Evolutionary conservation across 2,888 invertebrate species (phyloP).

Genomic region (Agrilus cyanescens): DNA sequence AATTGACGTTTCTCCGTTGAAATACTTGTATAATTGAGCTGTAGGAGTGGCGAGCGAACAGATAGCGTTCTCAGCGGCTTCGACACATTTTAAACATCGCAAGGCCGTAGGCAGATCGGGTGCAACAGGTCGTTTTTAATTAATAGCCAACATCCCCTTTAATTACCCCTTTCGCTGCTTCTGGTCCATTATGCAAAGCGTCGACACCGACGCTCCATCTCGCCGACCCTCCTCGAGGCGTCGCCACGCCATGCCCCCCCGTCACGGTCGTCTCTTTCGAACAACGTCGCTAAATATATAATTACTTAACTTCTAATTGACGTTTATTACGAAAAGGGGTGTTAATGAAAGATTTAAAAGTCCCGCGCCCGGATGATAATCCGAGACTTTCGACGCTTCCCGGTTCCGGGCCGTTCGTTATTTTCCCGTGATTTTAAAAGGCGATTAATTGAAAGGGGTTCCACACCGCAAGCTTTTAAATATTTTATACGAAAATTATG

Average conservation of each 20-base stretch:
- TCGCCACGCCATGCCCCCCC: neutral
- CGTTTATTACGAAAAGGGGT: conserved; percentile 36
- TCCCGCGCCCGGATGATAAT: conserved; percentile 24
- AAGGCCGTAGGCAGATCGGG: conserved; percentile 22
- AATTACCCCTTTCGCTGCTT: conserved; percentile 37
- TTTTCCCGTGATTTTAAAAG: conserved; percentile 25
- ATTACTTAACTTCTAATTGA: conserved; percentile 35
- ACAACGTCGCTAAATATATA: conserved; percentile 31
- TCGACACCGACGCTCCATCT: conserved; percentile 21
- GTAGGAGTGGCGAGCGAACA: conserved; percentile 12
- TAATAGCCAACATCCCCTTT: conserved; percentile 36
- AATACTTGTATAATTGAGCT: conserved; percentile 15
- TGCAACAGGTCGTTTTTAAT: conserved; percentile 36
- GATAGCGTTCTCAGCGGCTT: conserved; percentile 11
- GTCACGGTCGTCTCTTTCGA: conserved; percentile 6
- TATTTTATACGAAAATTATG: no score
- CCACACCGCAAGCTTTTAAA: no score
- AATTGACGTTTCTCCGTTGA: neutral
- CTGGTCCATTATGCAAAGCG: conserved; percentile 37
- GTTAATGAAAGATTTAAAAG: conserved; percentile 34
- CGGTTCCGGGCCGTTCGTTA: conserved; percentile 29
- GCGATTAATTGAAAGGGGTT: conserved; percentile 33
- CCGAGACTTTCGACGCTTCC: conserved; percentile 14
- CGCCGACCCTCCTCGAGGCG: conserved; percentile 9
- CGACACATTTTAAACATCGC: conserved; percentile 24